These are phyloP conservation scores for Nasonia longicornis DNA, from an alignment of 1,140 invertebrate species.

Conservation along the genomic window DNA sequence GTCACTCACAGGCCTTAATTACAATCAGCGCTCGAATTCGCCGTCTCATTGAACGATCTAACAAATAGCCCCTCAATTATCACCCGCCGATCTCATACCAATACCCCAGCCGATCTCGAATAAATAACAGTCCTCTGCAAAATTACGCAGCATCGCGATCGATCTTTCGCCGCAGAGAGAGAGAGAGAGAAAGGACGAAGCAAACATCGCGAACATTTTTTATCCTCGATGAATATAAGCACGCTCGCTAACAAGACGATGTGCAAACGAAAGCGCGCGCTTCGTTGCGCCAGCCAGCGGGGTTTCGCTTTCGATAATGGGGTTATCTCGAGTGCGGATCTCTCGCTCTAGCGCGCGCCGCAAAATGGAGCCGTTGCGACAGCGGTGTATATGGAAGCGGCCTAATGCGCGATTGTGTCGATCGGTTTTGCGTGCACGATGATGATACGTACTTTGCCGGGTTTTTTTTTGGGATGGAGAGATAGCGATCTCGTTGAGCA, in stretches of 20 bases:
- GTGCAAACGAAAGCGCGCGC: not conserved
- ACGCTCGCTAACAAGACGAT: not conserved
- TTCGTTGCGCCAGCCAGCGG: not conserved
- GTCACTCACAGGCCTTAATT: not conserved
- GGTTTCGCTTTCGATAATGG: conserved; percentile 26
- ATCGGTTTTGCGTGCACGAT: not conserved
- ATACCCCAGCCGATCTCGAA: not conserved
- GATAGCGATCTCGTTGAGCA: not conserved
- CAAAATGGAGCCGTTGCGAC: conserved; percentile 19
- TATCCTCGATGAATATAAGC: no score
- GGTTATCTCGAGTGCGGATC: conserved; percentile 26
- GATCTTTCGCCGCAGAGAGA: not conserved
- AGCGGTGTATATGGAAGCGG: not conserved
- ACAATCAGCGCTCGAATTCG: not conserved
- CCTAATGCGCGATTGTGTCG: not conserved
- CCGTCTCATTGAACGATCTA: not conserved
- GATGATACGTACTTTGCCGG: conserved; percentile 6
- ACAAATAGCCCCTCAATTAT: not conserved
- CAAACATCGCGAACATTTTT: conserved; percentile 10
- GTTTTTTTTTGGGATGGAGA: not conserved
- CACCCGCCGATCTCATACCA: not conserved
- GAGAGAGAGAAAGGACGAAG: not conserved
- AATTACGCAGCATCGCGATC: conserved; percentile 5
- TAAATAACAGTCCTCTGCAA: conserved; percentile 6
- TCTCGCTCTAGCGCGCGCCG: not conserved